Percentiles rank a stretch among this genome's conserved stretches.
phyloP scores from a whole-genome alignment of 2,113 vertebrate genomes.

The Oceanites oceanicus region DNA sequence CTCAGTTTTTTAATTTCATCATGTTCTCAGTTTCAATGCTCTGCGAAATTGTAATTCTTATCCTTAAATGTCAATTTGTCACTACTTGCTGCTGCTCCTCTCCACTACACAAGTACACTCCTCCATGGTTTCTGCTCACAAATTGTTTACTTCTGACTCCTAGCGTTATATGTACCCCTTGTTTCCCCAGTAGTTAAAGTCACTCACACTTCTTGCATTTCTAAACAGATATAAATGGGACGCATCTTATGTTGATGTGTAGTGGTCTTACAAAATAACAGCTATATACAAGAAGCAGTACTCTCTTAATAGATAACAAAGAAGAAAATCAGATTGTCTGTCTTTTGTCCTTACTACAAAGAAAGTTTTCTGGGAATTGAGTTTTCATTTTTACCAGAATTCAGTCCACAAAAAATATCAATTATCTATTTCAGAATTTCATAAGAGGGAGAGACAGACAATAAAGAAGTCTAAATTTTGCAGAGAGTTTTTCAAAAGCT shows the following conservation, averaged over 20 bases:
- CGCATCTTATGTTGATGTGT: background rate
- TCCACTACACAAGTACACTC: background rate
- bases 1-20: slow-evolving; percentile 45
- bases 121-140: background rate
- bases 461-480: background rate
- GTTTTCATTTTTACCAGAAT: background rate
- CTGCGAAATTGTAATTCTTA: background rate
- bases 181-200: background rate
- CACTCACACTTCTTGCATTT: background rate
- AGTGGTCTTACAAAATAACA: background rate
- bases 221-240: background rate
- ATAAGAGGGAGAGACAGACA: background rate
- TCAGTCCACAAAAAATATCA: background rate
- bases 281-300: background rate
- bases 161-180: background rate
- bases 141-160: slow-evolving; percentile 18
- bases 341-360: background rate
- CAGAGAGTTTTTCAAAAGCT: background rate
- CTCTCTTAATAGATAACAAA: background rate
- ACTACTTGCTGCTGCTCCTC: slow-evolving; percentile 20
- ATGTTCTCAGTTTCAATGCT: slow-evolving; percentile 23
- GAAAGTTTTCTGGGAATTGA: background rate
- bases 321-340: background rate
- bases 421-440: background rate
- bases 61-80: slow-evolving; percentile 55